These are phyloP conservation scores for Malaclemys terrapin DNA, from an alignment of 2,113 vertebrate genomes.

Conservation along the genomic window DNA sequence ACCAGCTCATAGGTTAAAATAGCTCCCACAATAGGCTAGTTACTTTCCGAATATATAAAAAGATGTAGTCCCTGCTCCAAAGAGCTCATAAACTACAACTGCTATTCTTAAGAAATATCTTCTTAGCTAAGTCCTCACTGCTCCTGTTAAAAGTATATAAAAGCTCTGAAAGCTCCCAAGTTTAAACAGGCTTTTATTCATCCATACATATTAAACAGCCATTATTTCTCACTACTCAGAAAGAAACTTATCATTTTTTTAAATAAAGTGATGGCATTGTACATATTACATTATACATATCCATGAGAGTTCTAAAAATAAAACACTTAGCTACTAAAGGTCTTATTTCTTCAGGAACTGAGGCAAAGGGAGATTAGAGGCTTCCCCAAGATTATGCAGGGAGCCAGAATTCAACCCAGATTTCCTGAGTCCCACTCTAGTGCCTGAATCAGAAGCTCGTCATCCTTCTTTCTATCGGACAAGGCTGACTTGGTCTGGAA, in stretches of 20 bases:
- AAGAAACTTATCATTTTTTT: not conserved
- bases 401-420: not conserved
- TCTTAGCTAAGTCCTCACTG: not conserved
- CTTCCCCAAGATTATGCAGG: not conserved
- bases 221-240: not conserved
- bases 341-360: not conserved
- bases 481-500: not conserved
- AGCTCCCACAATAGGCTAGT: not conserved
- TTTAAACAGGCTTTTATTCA: not conserved
- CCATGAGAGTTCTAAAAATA: not conserved
- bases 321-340: not conserved
- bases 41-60: not conserved
- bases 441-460: not conserved
- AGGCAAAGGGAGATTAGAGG: not conserved
- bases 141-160: not conserved
- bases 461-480: not conserved
- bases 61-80: not conserved
- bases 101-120: not conserved
- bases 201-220: not conserved
- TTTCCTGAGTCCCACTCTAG: not conserved
- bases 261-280: not conserved
- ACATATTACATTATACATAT: not conserved
- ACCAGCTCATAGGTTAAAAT: not conserved
- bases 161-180: not conserved
- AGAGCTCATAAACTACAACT: not conserved